These are phyloP conservation scores for Endomychus coccineus DNA, from an alignment of 2,888 invertebrate species.

Conservation along the genomic window DNA sequence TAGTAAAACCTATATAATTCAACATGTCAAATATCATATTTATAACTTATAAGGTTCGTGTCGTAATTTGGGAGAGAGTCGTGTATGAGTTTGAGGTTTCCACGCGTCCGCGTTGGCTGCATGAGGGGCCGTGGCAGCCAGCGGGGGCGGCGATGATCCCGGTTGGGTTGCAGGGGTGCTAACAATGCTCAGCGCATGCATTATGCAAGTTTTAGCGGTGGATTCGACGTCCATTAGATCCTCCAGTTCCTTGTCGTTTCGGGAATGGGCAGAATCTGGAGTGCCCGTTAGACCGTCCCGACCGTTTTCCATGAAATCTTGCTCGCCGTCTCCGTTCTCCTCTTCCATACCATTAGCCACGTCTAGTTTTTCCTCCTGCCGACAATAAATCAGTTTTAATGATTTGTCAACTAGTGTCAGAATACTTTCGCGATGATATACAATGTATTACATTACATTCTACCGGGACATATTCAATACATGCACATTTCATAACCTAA, in stretches of 20 bases:
- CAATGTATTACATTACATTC: background rate
- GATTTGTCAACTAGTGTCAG: background rate
- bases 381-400: conserved; percentile 12
- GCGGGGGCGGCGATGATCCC: conserved; percentile 38
- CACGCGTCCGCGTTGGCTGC: conserved; percentile 37
- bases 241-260: conserved; percentile 49
- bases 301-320: conserved; percentile 46
- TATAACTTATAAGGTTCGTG: conserved; percentile 1
- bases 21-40: background rate
- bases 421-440: background rate
- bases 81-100: conserved; percentile 39
- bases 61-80: conserved; percentile 21
- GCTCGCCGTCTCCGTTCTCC: conserved; percentile 42
- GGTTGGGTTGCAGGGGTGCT: conserved; percentile 40
- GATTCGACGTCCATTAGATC: conserved; percentile 48
- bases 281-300: conserved; percentile 45
- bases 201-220: conserved; percentile 47
- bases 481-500: too few relatives aligned
- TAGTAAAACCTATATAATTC: background rate
- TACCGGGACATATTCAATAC: too few relatives aligned
- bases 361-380: conserved; percentile 37
- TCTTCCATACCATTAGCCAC: conserved; percentile 30
- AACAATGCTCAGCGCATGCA: conserved; percentile 50
- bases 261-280: conserved; percentile 48
- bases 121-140: conserved; percentile 39